Conservation (phyloP, 2,797 vertebrate species). For the Molothrus ater region DNA sequence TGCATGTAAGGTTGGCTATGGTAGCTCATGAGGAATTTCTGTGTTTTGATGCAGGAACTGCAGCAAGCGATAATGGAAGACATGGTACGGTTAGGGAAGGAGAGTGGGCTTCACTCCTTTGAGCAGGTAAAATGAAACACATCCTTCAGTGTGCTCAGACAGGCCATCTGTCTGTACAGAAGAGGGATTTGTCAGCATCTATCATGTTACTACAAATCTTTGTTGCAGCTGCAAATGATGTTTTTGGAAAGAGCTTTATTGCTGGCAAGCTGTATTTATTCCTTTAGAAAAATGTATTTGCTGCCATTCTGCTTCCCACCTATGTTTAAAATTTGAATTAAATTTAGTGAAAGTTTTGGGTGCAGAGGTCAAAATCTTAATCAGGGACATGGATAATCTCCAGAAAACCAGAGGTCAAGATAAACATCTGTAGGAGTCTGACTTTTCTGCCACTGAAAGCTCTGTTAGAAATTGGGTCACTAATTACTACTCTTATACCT, state of each 20-base stretch:
- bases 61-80: constrained; percentile 94
- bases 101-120: constrained; percentile 94
- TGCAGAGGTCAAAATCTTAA: background rate
- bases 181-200: background rate
- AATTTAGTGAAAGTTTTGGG: background rate
- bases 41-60: constrained; percentile 80
- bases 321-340: background rate
- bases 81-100: constrained; percentile 90
- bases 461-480: constrained; percentile 7
- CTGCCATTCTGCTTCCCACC: background rate
- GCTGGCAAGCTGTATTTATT: background rate
- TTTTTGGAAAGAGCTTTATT: background rate
- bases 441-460: background rate
- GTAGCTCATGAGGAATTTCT: background rate
- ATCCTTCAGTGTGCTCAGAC: background rate
- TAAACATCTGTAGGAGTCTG: background rate
- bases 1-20: background rate
- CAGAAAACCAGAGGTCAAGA: background rate
- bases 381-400: background rate
- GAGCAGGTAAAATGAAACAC: constrained; percentile 85
- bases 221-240: background rate
- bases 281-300: background rate
- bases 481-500: background rate
- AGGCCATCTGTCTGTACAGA: background rate
- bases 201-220: background rate